phyloP scores from a whole-genome alignment of 2,113 vertebrate species.

The Chionis minor region DNA sequence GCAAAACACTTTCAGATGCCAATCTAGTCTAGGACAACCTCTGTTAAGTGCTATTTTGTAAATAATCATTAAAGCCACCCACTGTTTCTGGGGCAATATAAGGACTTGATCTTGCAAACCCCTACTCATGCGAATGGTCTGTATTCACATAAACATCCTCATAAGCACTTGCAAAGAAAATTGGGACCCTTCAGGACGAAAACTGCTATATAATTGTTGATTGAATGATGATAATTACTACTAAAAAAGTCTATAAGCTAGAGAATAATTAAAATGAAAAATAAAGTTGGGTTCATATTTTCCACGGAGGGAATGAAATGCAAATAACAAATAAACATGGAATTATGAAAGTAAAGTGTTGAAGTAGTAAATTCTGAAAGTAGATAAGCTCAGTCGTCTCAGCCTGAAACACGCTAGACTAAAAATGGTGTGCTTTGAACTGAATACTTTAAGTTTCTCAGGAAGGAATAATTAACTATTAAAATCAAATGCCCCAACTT shows the following conservation, averaged over 20 bases:
- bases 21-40: neutral
- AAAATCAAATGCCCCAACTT: neutral
- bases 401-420: neutral
- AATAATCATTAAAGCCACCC: slow-evolving; percentile 6
- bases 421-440: neutral
- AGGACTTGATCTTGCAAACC: slow-evolving; percentile 1
- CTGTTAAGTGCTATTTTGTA: slow-evolving; percentile 2
- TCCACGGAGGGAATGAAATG: neutral
- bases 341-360: neutral
- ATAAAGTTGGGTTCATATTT: neutral
- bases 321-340: neutral
- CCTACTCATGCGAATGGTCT: neutral
- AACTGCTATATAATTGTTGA: neutral
- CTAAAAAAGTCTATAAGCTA: neutral
- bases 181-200: neutral
- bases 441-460: neutral
- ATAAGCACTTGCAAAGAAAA: neutral
- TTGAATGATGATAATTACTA: neutral
- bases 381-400: neutral
- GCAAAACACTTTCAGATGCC: slow-evolving; percentile 14
- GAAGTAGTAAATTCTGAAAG: neutral
- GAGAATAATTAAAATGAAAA: slow-evolving; percentile 17
- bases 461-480: neutral
- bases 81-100: neutral
- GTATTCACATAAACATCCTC: neutral